Evolutionary conservation across 2,797 vertebrate genomes (phyloP), one percentile per base, ranked within the genome.

Genomic region (Apogon talboti): DNA sequence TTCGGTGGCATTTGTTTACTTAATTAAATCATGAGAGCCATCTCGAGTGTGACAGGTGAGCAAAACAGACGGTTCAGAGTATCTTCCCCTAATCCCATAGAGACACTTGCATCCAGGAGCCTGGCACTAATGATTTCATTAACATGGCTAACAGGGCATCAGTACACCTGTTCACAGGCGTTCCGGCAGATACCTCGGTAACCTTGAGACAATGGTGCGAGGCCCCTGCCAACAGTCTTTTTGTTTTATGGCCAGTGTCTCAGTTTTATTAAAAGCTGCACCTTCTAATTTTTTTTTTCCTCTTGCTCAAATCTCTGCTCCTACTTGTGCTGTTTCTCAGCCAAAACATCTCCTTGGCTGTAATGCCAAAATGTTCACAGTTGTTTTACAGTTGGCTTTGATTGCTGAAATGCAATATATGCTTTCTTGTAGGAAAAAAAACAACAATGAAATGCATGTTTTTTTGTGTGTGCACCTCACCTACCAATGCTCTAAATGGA

Each of bases 71-170:
- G 79, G 88, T 60, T 76, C 65, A 78, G 76, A 55, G 47, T 81
- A 79, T 82, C 82, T 87, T 80, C 59, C 61, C 66, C 63, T 50
- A 80, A 84, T 87, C 82, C 90, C 87, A 30, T 18, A 21, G 92
- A 92, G 90, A 89, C 78, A 60, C 81, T 82, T 55, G 66, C 76
- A 76, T 85, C 79, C 74, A 81, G 72, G 81, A 87, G 76, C 75
- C 81, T 92, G 90, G 85, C 92, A 87, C 87, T 92, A 90, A 93
- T 91, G 83, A 91, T 90, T 92, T 90, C 86, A 93, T 93, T 90
- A 92, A 92, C 89, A 92, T 88, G 86, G 83, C 83, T 89, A 91
- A 90, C 81, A 78, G 87, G 91, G 84, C 86, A 86, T 81, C 71
- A 50, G 66, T 90, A 92, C 91, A 93, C 90, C 91, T 93, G 91